These are phyloP conservation scores for Dunckerocampus dactyliophorus DNA, from an alignment of 2,113 vertebrate genomes.

Conservation along the genomic window DNA sequence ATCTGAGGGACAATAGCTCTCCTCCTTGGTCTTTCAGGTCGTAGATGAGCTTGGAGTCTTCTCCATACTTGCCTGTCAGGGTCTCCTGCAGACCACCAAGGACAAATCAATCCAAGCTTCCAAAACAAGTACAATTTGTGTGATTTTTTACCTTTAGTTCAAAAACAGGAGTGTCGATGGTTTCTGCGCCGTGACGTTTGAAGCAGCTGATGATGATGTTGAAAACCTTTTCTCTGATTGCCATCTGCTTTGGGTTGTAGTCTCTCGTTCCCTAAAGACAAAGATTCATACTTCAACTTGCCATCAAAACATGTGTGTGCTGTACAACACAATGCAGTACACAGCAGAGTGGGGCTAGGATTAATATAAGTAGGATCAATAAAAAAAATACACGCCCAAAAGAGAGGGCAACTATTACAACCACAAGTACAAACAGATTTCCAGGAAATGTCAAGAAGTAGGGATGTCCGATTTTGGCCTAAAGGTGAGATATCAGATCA, in stretches of 20 bases:
- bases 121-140: not conserved
- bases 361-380: not conserved
- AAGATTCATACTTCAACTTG: not conserved
- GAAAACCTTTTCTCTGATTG: constrained; percentile 93
- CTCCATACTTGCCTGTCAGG: constrained; percentile 91
- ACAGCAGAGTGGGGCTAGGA: not conserved
- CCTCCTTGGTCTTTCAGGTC: constrained; percentile 97
- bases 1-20: constrained; percentile 91
- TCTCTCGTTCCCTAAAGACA: constrained; percentile 85
- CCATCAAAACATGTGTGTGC: too few species aligned
- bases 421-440: too few species aligned
- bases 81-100: constrained; percentile 79
- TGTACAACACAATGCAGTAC: too few species aligned
- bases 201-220: constrained; percentile 82
- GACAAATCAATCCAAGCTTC: not conserved
- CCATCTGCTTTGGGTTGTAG: constrained; percentile 94
- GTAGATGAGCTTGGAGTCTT: constrained; percentile 98
- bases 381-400: too few species aligned
- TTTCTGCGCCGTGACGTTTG: constrained; percentile 94
- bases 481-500: too few species aligned
- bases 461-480: too few species aligned
- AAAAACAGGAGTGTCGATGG: constrained; percentile 95
- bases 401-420: too few species aligned
- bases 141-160: constrained; percentile 84
- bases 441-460: too few species aligned